Evolutionary conservation across 1,140 invertebrate species (phyloP), one percentile per base, ranked within the genome.

Genomic region (Heterodera schachtii): DNA sequence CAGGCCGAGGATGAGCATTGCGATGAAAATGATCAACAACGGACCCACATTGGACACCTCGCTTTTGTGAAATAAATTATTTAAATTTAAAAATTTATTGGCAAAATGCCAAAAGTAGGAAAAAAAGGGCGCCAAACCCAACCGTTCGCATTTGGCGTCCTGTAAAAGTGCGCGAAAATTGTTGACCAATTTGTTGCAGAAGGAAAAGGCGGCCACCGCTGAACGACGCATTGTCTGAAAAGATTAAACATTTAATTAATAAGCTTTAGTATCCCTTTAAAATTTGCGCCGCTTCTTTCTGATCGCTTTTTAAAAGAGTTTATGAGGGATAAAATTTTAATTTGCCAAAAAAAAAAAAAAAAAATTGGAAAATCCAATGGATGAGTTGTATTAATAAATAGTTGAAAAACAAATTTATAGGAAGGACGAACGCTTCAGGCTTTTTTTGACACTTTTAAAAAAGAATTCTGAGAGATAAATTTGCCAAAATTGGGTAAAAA

Each of bases 121-220:
- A 8, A 52, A 52, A 52, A 52, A 52, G 11, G 11, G 57, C 57
- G 13, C 16, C 19, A 52, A 52, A 49, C 2, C 57, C 13, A 60
- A 60, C 57, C 57, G 57, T 60, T 80, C 21, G 46, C 88, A 89
- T 70, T 83, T 66, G 7, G 83, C 47, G 1, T 84, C 60, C 16
- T 78, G 57, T 16, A 83, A 78, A 71, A 81, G 80, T 6, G 73
- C 52, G 46, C 87, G 66, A 8, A 89, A 79, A 60, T 89, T 81
- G 46, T 90, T 90, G 5, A 90, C 84, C 52, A 89, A 47, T 57
- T 75, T 60, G 49, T 90, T 76, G 81, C 88, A 89, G 67, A 88
- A 90, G 9, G 84, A 74, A 74, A 89, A 89, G 19, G 82, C 80
- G 3, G 82, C 83, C 9, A 82, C 76, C 16, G 82, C 82, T 5